A percentile compares a stretch with the other conserved stretches of the same genome.
Conservation (phyloP, 2,888 invertebrate species). For the Pseudococcus viburni region DNA sequence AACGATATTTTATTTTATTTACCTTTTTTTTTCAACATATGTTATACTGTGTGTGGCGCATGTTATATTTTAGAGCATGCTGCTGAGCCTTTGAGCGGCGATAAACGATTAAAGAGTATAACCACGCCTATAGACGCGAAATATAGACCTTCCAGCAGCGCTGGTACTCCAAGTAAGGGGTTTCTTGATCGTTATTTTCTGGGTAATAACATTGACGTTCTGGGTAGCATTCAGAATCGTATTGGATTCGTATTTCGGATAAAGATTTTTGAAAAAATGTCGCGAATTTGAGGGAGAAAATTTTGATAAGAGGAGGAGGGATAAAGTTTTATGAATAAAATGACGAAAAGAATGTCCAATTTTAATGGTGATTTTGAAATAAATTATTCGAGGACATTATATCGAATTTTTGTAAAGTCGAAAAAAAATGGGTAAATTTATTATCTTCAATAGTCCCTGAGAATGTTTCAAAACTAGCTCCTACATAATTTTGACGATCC, state of each 20-base stretch:
- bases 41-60: slow-evolving; percentile 39
- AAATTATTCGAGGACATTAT: no score
- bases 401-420: no score
- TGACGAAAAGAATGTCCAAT: neutral
- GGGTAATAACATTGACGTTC: slow-evolving; percentile 25
- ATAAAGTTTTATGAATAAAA: neutral
- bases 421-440: no score
- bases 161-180: slow-evolving; percentile 62
- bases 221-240: neutral
- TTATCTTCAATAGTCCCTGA: no score
- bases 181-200: neutral
- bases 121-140: slow-evolving; percentile 35
- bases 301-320: no score
- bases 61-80: slow-evolving; percentile 61
- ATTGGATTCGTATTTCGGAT: neutral
- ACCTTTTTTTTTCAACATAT: neutral
- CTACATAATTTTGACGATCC: no score
- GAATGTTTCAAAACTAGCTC: no score
- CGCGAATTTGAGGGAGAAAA: neutral
- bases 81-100: slow-evolving; percentile 56
- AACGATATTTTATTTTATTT: neutral
- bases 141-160: slow-evolving; percentile 30
- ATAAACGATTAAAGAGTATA: slow-evolving; percentile 15
- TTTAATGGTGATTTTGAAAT: no score
- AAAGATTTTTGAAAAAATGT: neutral